Evolutionary conservation across 2,113 vertebrate genomes (phyloP).

Genomic region (Psittacus erithacus): DNA sequence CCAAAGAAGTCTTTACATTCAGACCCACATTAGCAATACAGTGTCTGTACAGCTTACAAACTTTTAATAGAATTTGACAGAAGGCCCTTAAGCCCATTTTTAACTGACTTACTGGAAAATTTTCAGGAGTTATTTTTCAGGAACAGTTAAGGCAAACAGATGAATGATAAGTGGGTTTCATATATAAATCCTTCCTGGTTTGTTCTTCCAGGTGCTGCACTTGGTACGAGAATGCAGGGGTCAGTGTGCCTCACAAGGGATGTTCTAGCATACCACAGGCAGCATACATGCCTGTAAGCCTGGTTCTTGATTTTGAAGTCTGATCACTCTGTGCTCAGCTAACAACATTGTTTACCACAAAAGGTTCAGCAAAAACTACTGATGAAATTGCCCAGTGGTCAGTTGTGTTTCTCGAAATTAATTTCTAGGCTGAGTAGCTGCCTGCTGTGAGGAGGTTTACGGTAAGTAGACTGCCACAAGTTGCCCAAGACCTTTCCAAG

Average conservation of each 20-base stretch:
- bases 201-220: not conserved
- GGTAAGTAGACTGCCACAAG: constrained; percentile 35
- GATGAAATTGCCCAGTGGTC: constrained; percentile 55
- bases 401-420: constrained; percentile 61
- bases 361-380: constrained; percentile 49
- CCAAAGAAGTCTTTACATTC: not conserved
- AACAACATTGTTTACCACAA: constrained; percentile 46
- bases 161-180: not conserved
- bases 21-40: not conserved
- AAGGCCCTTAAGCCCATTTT: not conserved
- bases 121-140: not conserved
- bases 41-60: not conserved
- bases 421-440: constrained; percentile 60
- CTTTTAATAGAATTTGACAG: not conserved
- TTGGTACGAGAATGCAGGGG: not conserved
- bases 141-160: not conserved
- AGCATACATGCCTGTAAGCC: constrained; percentile 8
- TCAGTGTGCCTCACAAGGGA: not conserved
- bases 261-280: not conserved
- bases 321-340: constrained; percentile 26
- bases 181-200: not conserved
- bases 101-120: not conserved
- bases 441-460: constrained; percentile 30
- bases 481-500: constrained; percentile 12
- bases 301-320: constrained; percentile 49